Conservation (phyloP, 2,113 vertebrate genomes). For the Brachypodius melanocephalos region DNA sequence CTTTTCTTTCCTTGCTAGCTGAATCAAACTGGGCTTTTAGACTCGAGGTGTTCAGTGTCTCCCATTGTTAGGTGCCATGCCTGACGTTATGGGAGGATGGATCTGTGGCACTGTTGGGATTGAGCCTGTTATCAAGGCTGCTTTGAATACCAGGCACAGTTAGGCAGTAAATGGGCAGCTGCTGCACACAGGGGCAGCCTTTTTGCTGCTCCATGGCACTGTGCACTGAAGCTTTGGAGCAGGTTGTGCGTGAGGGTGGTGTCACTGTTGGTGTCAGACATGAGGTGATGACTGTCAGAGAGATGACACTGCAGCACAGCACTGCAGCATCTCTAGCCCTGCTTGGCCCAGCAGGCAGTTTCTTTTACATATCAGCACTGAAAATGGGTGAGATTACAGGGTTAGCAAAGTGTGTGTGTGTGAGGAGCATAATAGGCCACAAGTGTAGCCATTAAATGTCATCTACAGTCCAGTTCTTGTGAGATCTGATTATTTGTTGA, state of each 20-base stretch:
- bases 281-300: not conserved
- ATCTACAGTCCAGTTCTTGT: not conserved
- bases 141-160: not conserved
- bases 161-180: not conserved
- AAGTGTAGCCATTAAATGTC: not conserved
- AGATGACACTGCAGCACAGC: not conserved
- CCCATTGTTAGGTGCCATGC: not conserved
- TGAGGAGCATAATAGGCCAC: not conserved
- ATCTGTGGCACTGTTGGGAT: not conserved
- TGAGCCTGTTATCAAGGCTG: not conserved
- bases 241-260: not conserved
- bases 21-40: not conserved
- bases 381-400: not conserved
- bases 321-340: not conserved
- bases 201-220: not conserved
- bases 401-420: not conserved
- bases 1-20: not conserved
- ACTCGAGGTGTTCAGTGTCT: not conserved
- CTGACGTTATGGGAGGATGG: not conserved
- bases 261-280: not conserved
- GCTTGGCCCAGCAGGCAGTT: not conserved
- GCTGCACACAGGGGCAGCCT: not conserved
- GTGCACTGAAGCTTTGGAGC: not conserved
- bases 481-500: not conserved
- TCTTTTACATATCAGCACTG: not conserved